phyloP scores from a whole-genome alignment of 2,888 invertebrate species.

The Metalampra italica region DNA sequence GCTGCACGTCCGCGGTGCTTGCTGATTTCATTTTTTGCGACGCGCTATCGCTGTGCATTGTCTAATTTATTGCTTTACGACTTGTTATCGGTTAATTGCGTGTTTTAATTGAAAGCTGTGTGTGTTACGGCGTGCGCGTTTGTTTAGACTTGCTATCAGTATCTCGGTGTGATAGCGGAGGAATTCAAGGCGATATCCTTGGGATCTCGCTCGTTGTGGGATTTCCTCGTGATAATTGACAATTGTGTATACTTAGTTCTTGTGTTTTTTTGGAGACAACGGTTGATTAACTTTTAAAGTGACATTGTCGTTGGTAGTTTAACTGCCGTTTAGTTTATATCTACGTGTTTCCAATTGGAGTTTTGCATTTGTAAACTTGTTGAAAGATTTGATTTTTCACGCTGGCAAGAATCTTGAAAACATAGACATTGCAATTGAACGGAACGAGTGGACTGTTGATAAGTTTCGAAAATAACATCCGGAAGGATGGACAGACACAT shows the following conservation, averaged over 20 bases:
- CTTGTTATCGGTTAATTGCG: conserved; percentile 33
- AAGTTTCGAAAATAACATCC: conserved; percentile 2
- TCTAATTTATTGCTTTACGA: conserved; percentile 43
- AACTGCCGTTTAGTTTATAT: not conserved
- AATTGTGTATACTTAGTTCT: conserved; percentile 18
- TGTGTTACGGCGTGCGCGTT: conserved; percentile 17
- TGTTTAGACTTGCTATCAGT: conserved; percentile 25
- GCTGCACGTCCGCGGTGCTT: conserved; percentile 54
- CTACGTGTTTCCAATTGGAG: too few species aligned
- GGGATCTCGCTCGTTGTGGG: conserved; percentile 32
- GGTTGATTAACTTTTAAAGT: not conserved
- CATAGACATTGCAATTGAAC: too few species aligned
- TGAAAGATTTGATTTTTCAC: too few species aligned
- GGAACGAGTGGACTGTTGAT: too few species aligned
- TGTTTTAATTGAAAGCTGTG: conserved; percentile 21
- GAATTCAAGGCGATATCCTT: conserved; percentile 37
- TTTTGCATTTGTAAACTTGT: too few species aligned
- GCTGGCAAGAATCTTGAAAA: too few species aligned
- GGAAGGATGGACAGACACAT: not conserved
- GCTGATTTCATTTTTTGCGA: conserved; percentile 34
- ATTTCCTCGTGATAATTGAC: conserved; percentile 20
- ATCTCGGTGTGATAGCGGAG: conserved; percentile 36
- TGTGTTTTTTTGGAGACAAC: conserved; percentile 12
- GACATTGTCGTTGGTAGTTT: not conserved
- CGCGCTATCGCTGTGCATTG: conserved; percentile 29